Evolutionary conservation across 2,888 invertebrate species (phyloP).

Genomic region (Aromia moschata): DNA sequence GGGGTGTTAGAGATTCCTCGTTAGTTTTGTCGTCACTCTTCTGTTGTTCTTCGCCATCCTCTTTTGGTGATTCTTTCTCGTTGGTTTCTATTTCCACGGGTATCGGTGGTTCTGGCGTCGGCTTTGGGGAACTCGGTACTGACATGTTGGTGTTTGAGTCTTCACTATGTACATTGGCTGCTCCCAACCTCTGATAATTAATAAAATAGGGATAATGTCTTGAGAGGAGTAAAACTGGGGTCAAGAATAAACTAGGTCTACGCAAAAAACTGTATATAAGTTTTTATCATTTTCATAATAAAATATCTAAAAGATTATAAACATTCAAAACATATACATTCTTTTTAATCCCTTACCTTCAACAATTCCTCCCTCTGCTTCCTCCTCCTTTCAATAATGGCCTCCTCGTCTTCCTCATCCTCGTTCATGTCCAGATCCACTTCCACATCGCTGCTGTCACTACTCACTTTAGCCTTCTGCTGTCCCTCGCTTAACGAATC

Average conservation of each 20-base stretch:
- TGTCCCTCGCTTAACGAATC: constrained; percentile 86
- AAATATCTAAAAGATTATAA: not conserved
- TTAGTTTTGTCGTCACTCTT: constrained; percentile 33
- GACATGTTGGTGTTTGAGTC: constrained; percentile 65
- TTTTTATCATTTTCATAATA: too few species aligned
- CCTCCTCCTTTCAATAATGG: constrained; percentile 87
- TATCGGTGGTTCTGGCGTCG: constrained; percentile 17
- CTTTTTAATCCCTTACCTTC: too few species aligned
- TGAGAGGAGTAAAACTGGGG: too few species aligned
- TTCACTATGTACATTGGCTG: constrained; percentile 65
- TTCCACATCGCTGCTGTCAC: constrained; percentile 77
- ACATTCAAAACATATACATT: constrained; percentile 17
- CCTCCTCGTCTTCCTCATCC: constrained; percentile 92
- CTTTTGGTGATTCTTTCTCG: too few species aligned
- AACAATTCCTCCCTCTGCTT: constrained; percentile 88
- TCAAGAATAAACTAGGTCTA: not conserved
- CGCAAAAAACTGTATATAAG: not conserved
- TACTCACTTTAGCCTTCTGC: constrained; percentile 75
- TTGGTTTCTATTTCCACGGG: constrained; percentile 30
- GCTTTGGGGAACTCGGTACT: constrained; percentile 42
- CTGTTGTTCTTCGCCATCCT: constrained; percentile 24
- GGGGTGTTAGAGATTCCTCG: constrained; percentile 61
- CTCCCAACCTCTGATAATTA: constrained; percentile 65
- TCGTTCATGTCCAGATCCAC: constrained; percentile 80
- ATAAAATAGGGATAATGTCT: not conserved